A percentile compares a stretch with the other conserved stretches of the same genome.
Evolutionary conservation across 2,888 invertebrate genomes (phyloP).

Genomic region (Ichneumoninae sp.): DNA sequence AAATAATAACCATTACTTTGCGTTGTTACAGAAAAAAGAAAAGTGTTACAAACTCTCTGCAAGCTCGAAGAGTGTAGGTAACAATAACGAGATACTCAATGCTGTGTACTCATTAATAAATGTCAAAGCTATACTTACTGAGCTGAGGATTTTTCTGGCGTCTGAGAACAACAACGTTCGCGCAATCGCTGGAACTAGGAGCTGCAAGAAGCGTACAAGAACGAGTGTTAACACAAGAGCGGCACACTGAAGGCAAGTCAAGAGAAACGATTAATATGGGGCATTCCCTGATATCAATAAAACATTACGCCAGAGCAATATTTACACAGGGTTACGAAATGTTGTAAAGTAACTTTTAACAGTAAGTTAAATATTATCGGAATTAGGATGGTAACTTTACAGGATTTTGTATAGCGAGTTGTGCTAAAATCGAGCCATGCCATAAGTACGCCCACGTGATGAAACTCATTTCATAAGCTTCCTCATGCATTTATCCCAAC

Average conservation of each 20-base stretch:
- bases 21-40: conserved; percentile 14
- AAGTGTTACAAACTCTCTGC: not conserved
- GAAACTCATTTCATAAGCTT: conserved; percentile 35
- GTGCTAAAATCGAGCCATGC: conserved; percentile 40
- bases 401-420: conserved; percentile 4
- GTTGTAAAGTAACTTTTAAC: not conserved
- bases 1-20: conserved; percentile 71
- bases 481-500: conserved; percentile 7
- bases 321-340: not conserved
- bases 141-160: conserved; percentile 81
- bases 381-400: not conserved
- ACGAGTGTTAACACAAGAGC: conserved; percentile 63
- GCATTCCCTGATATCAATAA: not conserved
- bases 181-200: conserved; percentile 72
- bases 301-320: not conserved
- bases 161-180: conserved; percentile 81
- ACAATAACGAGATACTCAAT: conserved; percentile 38
- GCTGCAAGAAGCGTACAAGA: conserved; percentile 71
- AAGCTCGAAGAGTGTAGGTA: not conserved
- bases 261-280: conserved; percentile 1
- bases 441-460: not conserved
- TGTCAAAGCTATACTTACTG: conserved; percentile 74
- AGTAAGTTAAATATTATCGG: not conserved
- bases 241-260: conserved; percentile 29
- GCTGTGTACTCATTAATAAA: conserved; percentile 35